A percentile compares a stretch with the other conserved stretches of the same genome.
These are phyloP conservation scores for Drosophila quasianomalipes DNA, from an alignment of 2,888 invertebrate species.

Conservation along the genomic window DNA sequence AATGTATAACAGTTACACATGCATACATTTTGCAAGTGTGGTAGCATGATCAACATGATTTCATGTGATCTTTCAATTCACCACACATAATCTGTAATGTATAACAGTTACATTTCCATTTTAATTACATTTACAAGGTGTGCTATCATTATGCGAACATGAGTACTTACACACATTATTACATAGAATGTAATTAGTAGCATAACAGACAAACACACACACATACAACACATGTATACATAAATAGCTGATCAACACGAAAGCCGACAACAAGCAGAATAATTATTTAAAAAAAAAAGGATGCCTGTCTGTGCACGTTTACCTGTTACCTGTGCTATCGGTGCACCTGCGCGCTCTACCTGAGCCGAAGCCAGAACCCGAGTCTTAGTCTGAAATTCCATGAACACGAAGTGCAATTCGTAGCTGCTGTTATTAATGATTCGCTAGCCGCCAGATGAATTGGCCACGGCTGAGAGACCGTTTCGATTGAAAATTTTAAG, in stretches of 20 bases:
- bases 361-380: constrained; percentile 19
- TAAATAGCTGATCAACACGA: constrained; percentile 20
- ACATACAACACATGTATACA: background rate
- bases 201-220: constrained; percentile 8
- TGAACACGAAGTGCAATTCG: constrained; percentile 21
- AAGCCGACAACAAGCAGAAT: constrained; percentile 25
- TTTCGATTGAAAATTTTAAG: constrained; percentile 38
- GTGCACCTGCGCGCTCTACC: constrained; percentile 58
- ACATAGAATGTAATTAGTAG: constrained; percentile 65
- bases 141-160: background rate
- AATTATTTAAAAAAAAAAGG: constrained; percentile 47
- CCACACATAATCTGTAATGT: background rate
- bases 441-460: constrained; percentile 16
- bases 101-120: background rate
- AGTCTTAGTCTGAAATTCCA: constrained; percentile 30
- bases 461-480: constrained; percentile 29
- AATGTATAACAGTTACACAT: background rate
- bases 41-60: background rate
- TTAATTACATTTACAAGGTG: background rate
- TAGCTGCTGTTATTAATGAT: constrained; percentile 22
- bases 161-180: constrained; percentile 13
- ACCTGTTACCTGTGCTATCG: constrained; percentile 35
- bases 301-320: constrained; percentile 29
- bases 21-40: background rate
- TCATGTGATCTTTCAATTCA: background rate